Evolutionary conservation across 2,888 invertebrate species (phyloP), one percentile per base, ranked within the genome.

Genomic region (Pristionchus japonicus): DNA sequence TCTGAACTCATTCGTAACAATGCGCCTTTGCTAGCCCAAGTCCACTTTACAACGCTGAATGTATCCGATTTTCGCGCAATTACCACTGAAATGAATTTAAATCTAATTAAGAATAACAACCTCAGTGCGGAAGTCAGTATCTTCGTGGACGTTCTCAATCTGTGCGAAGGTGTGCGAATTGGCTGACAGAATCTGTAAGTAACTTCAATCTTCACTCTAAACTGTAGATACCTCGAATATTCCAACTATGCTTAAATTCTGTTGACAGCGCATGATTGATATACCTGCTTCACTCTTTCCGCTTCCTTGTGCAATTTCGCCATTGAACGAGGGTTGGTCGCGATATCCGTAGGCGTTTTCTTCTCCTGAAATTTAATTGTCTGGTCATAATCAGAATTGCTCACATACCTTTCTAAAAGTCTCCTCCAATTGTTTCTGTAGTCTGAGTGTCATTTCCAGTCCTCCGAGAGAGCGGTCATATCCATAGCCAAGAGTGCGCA

Each of bases 221-320:
- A n/a, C n/a, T n/a, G n/a, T n/a, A n/a, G n/a, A n/a, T n/a, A n/a
- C n/a, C n/a, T n/a, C n/a, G n/a, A n/a, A n/a, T n/a, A n/a, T n/a
- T n/a, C n/a, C n/a, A n/a, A n/a, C n/a, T n/a, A n/a, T n/a, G n/a
- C n/a, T n/a, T n/a, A n/a, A n/a, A n/a, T n/a, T n/a, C n/a, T n/a
- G n/a, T n/a, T n/a, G n/a, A n/a, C n/a, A n/a, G n/a, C n/a, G n/a
- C n/a, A n/a, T n/a, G n/a, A n/a, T n/a, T n/a, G n/a, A n/a, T n/a
- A n/a, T 31, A 91, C 92, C 93, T 97, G 97, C 95, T 99, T 99
- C n/a, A 99, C 95, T 57, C 98, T 96, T 88, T 98, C 98, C 1
- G 99, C 98, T 95, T 99, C 99, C 95, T 97, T 98, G 92, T 98
- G 96, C 43, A 99, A 95, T 94, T 99, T 99, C 84, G 98, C 98